Evolutionary conservation across 1,140 invertebrate genomes (phyloP).

Genomic region (Trichonephila clavata): DNA sequence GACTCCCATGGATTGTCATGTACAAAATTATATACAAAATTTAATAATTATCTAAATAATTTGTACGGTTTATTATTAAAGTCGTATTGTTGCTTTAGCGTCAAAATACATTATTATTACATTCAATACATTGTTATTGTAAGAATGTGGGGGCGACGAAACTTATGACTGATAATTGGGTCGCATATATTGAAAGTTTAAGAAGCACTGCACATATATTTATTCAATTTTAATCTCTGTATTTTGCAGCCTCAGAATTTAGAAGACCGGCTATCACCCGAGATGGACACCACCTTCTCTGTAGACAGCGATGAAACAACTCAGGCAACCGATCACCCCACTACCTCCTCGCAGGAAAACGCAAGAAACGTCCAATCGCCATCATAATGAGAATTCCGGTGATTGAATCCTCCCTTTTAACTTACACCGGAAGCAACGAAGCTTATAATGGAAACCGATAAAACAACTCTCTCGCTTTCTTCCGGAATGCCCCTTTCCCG

Average conservation of each 20-base stretch:
- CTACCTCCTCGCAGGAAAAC: not conserved
- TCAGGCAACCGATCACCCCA: not conserved
- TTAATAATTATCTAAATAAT: too few relatives aligned
- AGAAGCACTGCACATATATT: too few relatives aligned
- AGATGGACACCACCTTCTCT: conserved; percentile 40
- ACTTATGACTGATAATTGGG: too few relatives aligned
- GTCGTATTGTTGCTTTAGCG: too few relatives aligned
- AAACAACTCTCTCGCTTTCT: not conserved
- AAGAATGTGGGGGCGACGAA: too few relatives aligned
- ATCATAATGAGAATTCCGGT: not conserved
- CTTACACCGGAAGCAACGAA: not conserved
- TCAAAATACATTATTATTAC: too few relatives aligned
- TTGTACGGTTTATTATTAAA: too few relatives aligned
- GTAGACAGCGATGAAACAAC: conserved; percentile 51
- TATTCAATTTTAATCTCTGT: not conserved
- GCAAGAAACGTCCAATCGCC: not conserved
- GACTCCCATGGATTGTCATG: too few relatives aligned
- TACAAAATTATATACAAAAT: too few relatives aligned
- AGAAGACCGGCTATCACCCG: conserved; percentile 24
- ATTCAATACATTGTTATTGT: too few relatives aligned
- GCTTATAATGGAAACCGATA: not conserved
- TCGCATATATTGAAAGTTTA: too few relatives aligned
- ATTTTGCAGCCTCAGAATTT: conserved; percentile 33
- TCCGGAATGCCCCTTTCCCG: not conserved
- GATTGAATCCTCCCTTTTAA: not conserved